Percentiles rank a stretch among this genome's conserved stretches.
Evolutionary conservation across 2,797 vertebrate genomes (phyloP).

Genomic region (Pantherophis alleghaniensis): DNA sequence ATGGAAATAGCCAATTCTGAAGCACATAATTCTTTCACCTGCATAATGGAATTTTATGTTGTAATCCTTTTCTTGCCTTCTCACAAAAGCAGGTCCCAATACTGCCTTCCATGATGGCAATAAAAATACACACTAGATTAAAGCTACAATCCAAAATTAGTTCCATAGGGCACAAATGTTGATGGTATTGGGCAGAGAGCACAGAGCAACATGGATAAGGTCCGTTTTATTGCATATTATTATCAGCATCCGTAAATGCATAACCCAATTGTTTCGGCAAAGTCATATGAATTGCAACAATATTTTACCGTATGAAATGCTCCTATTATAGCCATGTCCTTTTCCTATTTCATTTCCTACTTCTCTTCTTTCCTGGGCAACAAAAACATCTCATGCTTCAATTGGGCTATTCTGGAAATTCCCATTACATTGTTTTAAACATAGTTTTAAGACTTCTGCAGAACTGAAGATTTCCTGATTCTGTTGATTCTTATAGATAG

Average conservation of each 20-base stretch:
- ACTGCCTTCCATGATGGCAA: background rate
- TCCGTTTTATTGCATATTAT: background rate
- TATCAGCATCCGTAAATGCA: background rate
- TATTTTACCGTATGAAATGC: background rate
- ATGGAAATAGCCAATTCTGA: background rate
- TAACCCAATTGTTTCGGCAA: background rate
- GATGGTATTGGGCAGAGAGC: background rate
- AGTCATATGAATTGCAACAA: background rate
- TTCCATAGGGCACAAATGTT: background rate
- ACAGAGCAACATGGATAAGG: background rate
- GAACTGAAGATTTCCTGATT: background rate
- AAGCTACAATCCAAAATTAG: background rate
- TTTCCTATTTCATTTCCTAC: background rate
- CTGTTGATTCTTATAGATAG: background rate
- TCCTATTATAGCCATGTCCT: background rate
- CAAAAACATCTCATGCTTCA: background rate
- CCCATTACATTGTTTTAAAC: background rate
- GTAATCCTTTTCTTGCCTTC: background rate
- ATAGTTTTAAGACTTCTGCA: background rate
- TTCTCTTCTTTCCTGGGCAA: background rate
- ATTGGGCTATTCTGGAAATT: background rate
- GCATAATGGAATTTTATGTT: background rate
- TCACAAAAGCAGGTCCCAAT: background rate
- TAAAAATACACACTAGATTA: background rate
- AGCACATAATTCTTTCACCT: background rate